A percentile compares a stretch with the other conserved stretches of the same genome.
Conservation (phyloP, 2,797 vertebrate genomes). For the Diglossa cyanea region DNA sequence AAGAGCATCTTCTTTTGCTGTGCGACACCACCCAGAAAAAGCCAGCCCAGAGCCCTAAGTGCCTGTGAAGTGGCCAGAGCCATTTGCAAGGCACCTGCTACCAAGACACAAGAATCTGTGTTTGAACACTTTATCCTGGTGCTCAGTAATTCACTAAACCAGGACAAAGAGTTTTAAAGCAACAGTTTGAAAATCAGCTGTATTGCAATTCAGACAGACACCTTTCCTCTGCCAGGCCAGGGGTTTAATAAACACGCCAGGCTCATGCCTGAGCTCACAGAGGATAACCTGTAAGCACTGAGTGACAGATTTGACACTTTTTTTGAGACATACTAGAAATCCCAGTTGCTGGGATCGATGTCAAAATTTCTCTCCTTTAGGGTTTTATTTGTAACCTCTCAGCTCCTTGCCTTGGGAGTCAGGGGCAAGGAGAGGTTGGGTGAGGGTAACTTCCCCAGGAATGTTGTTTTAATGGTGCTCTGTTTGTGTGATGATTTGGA, state of each 20-base stretch:
- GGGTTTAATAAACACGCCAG: constrained; percentile 30
- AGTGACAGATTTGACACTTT: constrained; percentile 37
- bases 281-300: constrained; percentile 51
- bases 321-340: constrained; percentile 44
- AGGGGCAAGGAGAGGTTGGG: background rate
- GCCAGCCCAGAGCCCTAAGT: background rate
- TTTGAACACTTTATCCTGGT: background rate
- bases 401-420: background rate
- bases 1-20: background rate
- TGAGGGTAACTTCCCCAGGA: background rate
- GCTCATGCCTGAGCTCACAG: constrained; percentile 30
- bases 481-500: background rate
- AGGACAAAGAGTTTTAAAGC: background rate
- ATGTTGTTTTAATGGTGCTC: background rate
- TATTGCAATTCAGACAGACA: constrained; percentile 9
- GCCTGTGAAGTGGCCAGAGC: background rate
- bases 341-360: background rate
- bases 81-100: background rate
- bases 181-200: background rate
- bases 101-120: background rate
- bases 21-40: background rate
- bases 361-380: background rate
- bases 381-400: constrained; percentile 4
- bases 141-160: constrained; percentile 41
- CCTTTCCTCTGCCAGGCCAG: background rate